These are phyloP conservation scores for Aphaenogaster rudis DNA, from an alignment of 1,140 invertebrate species.

Conservation along the genomic window DNA sequence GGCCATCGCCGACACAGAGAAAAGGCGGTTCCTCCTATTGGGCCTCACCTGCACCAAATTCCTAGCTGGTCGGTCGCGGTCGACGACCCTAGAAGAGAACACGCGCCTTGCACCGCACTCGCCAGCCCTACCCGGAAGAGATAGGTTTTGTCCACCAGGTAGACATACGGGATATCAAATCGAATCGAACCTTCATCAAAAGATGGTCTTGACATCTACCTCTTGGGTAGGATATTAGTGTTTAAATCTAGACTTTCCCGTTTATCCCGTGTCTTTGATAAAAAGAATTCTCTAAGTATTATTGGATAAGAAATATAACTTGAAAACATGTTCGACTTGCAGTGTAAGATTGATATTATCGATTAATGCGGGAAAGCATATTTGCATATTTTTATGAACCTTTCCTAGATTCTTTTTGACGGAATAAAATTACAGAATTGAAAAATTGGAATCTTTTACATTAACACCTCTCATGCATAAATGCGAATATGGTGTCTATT, in stretches of 20 bases:
- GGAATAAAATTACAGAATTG: background rate
- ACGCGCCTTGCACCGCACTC: conserved; percentile 56
- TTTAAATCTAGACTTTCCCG: background rate
- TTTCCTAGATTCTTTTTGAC: background rate
- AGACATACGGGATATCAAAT: conserved; percentile 18
- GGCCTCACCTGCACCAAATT: conserved; percentile 86
- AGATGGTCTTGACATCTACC: background rate
- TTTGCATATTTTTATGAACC: background rate
- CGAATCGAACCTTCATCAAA: background rate
- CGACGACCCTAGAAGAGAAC: conserved; percentile 75
- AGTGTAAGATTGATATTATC: background rate
- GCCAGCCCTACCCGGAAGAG: conserved; percentile 41
- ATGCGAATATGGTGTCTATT: background rate
- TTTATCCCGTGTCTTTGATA: background rate
- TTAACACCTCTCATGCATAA: background rate
- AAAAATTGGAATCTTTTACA: background rate
- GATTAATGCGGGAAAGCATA: background rate
- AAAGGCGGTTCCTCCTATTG: conserved; percentile 77
- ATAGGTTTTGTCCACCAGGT: conserved; percentile 48
- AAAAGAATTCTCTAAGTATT: background rate
- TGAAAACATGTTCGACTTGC: background rate
- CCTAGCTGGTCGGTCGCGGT: conserved; percentile 81
- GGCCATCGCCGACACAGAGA: conserved; percentile 70
- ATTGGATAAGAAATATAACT: background rate
- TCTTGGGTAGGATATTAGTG: background rate